These are phyloP conservation scores for Meiosimyza decipiens DNA, from an alignment of 2,888 invertebrate genomes.

Conservation along the genomic window DNA sequence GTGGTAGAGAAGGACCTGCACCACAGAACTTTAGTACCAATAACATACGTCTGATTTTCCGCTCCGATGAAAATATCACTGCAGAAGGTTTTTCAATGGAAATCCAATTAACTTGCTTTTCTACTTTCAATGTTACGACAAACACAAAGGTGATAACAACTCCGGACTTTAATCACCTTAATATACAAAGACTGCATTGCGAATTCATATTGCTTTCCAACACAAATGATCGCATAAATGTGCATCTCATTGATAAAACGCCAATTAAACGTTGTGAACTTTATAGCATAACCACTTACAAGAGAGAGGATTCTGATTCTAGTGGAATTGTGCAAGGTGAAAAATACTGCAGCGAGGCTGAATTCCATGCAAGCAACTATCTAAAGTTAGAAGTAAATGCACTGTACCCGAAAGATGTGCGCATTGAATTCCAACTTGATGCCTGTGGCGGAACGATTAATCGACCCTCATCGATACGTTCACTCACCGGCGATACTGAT, in stretches of 20 bases:
- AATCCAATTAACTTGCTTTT: conserved; percentile 80
- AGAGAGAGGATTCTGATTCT: conserved; percentile 31
- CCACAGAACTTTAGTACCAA: conserved; percentile 73
- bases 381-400: conserved; percentile 67
- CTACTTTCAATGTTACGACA: conserved; percentile 70
- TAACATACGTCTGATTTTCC: conserved; percentile 77
- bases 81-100: conserved; percentile 78
- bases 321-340: conserved; percentile 35
- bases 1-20: conserved; percentile 75
- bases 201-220: conserved; percentile 71
- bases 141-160: conserved; percentile 71
- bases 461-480: conserved; percentile 70
- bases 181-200: conserved; percentile 71
- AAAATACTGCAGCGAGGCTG: conserved; percentile 66
- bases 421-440: conserved; percentile 70
- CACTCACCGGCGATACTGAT: conserved; percentile 63
- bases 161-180: conserved; percentile 75
- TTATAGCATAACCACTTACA: conserved; percentile 37
- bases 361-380: conserved; percentile 55
- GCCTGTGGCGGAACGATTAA: conserved; percentile 81
- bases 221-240: conserved; percentile 65
- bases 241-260: conserved; percentile 68
- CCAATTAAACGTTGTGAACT: conserved; percentile 27
- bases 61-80: conserved; percentile 73
- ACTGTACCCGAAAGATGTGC: conserved; percentile 31